Base-by-base conservation (phyloP, 2,888 invertebrate species). In the Caenorhabditis sinica region DNA sequence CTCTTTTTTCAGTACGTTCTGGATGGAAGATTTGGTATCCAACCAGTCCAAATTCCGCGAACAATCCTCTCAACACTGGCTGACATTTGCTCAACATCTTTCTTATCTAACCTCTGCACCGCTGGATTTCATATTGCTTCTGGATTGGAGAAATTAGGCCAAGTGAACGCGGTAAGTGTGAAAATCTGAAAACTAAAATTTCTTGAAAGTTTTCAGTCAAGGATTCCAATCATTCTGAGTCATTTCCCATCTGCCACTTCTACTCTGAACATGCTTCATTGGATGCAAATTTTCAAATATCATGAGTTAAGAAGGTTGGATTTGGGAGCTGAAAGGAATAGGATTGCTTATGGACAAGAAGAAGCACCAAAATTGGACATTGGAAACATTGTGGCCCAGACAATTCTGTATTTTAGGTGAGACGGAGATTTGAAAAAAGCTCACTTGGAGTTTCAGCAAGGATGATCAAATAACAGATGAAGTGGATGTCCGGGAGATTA, bases 161-260 rank as follows among this genome's bases (percentile, higher is more conserved):
- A 86, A 56, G 69, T 83, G 11, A 86, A 86, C 43, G 17, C 71
- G 1, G 84, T 84, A n/a, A 25, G 66, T n/a, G n/a, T n/a, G n/a
- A n/a, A 40, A 68, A 56, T 13, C 6, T 9, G 23, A 15, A 68
- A 51, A 40, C 30, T 28, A 60, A 1, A n/a, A 13, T 20, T 8
- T n/a, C 23, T 30, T 13, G 5, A 65, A 63, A 11, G 11, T 53
- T 79, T 73, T 58, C 79, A 83, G 69, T 73, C 83, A n/a, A 49
- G 83, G 53, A n/a, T 79, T 25, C 79, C 83, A 23, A 58, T 83
- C 6, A 25, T 74, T 1, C 0, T 83, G 20, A 77, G 73, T 11
- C 77, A 83, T 40, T 82, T 86, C 36, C 86, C 86, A 25, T 53
- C 69, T 0, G 36, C 73, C 13, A 86, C 86, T 17, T 86, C 86